Base-by-base conservation (phyloP, 2,888 invertebrate genomes). In the Drosophila gaucha region DNA sequence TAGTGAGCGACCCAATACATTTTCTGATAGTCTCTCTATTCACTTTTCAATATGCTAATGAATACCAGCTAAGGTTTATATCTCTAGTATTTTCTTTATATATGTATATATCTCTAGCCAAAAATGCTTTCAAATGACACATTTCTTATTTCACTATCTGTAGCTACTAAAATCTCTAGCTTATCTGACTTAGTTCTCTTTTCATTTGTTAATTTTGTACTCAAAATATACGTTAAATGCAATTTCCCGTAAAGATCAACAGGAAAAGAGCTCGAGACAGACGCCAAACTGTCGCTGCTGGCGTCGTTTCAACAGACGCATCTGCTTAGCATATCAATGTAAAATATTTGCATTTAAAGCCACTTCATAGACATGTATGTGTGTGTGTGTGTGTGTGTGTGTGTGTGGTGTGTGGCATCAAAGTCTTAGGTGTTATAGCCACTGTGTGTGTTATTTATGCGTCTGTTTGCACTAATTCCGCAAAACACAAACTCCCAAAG, bases 381-480 rank as follows among this genome's bases (percentile, higher is more conserved):
- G 24, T n/a, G 12, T 16, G 14, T n/a, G 31, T 10, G 54, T 44
- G 26, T 57, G 20, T 12, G 16, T 8, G 18, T n/a, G 9, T 22
- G 18, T 18, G 31, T 8, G 54, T n/a, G n/a, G n/a, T n/a, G n/a
- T 56, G 20, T 56, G 18, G 78, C 64, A 59, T 52, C 70, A 84
- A 73, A 80, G 83, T 82, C 83, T 86, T 86, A 74, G 86, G 66
- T 84, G 84, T 78, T 78, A 31, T 54, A 35, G 49, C 47, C 33
- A 31, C 46, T 36, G 35, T 39, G 55, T 46, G 38, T 66, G 71
- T 84, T 87, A 87, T 85, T 89, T 85, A 85, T 85, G 89, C 88
- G 89, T 85, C 89, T 87, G 79, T 77, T 72, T 71, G 67, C 73
- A 85, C 89, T 84, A 88, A 80, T 85, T 80, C 86, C 86, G 63